phyloP scores from a whole-genome alignment of 2,888 invertebrate species.

The Drosophila acutilabella region DNA sequence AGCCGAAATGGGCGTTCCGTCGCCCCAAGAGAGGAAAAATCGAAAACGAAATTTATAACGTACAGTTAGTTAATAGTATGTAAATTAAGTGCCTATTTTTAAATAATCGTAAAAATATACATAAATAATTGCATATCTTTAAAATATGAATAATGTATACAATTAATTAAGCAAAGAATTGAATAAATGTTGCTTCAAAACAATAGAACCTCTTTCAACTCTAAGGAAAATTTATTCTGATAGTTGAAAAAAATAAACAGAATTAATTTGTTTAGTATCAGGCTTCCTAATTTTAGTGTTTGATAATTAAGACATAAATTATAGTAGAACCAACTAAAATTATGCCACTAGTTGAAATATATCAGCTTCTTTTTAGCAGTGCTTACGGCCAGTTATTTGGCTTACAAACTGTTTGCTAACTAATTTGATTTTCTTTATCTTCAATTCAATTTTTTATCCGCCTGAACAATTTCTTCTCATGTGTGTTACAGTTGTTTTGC shows the following conservation, averaged over 20 bases:
- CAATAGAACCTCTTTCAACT: constrained; percentile 4
- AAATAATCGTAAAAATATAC: constrained; percentile 59
- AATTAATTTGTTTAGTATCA: no score
- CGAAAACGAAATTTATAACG: constrained; percentile 70
- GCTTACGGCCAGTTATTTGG: no score
- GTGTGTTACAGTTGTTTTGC: neutral
- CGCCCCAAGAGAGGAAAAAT: constrained; percentile 29
- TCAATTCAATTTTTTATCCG: no score
- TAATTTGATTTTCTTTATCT: neutral
- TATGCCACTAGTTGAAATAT: no score
- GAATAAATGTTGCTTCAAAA: constrained; percentile 75
- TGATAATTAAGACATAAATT: no score
- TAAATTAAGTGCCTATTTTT: constrained; percentile 77
- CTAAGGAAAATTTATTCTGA: neutral
- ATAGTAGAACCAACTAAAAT: no score
- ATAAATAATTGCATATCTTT: constrained; percentile 63
- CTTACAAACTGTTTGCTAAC: neutral
- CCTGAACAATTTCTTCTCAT: neutral
- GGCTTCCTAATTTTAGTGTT: no score
- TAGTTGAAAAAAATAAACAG: no score
- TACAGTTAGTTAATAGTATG: constrained; percentile 77
- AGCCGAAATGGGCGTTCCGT: constrained; percentile 55
- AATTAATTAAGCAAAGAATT: constrained; percentile 76
- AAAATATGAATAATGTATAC: constrained; percentile 60
- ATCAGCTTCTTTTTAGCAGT: no score